Evolutionary conservation across 1,140 invertebrate species (phyloP).

Genomic region (Dendroctonus ponderosae): DNA sequence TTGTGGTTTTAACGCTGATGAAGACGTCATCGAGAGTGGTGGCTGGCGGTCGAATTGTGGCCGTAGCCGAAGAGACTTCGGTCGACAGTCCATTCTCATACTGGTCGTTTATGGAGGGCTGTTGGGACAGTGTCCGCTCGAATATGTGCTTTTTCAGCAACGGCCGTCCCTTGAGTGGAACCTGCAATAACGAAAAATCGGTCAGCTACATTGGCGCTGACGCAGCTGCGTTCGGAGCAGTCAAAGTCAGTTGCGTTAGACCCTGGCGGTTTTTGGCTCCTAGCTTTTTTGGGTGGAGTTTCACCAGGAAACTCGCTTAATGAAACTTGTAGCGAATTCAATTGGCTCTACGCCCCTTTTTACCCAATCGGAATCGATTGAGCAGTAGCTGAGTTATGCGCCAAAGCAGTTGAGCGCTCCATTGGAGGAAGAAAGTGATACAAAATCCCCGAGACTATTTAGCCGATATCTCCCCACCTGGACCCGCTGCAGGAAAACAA

Average conservation of each 20-base stretch:
- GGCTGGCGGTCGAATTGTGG: conserved; percentile 64
- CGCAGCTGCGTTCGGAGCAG: not conserved
- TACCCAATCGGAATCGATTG: not conserved
- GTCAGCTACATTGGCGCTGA: not conserved
- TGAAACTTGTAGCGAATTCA: not conserved
- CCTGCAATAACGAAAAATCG: conserved; percentile 14
- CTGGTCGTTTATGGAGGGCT: conserved; percentile 22
- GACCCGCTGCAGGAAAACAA: too few species aligned
- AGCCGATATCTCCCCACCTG: too few species aligned
- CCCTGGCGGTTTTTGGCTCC: not conserved
- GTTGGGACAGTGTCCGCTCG: conserved; percentile 38
- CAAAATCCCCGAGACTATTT: too few species aligned
- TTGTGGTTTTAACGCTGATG: conserved; percentile 92
- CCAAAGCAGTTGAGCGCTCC: too few species aligned
- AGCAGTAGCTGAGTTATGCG: too few species aligned
- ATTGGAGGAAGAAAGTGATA: too few species aligned
- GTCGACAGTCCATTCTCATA: conserved; percentile 37
- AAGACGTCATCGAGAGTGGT: conserved; percentile 82
- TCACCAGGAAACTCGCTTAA: not conserved
- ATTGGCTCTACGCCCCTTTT: not conserved
- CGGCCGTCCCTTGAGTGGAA: conserved; percentile 17
- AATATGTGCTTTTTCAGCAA: conserved; percentile 31
- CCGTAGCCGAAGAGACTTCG: conserved; percentile 54
- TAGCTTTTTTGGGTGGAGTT: not conserved
- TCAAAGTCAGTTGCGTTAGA: not conserved